Evolutionary conservation across 2,113 vertebrate genomes (phyloP).

Genomic region (Saccopteryx bilineata): DNA sequence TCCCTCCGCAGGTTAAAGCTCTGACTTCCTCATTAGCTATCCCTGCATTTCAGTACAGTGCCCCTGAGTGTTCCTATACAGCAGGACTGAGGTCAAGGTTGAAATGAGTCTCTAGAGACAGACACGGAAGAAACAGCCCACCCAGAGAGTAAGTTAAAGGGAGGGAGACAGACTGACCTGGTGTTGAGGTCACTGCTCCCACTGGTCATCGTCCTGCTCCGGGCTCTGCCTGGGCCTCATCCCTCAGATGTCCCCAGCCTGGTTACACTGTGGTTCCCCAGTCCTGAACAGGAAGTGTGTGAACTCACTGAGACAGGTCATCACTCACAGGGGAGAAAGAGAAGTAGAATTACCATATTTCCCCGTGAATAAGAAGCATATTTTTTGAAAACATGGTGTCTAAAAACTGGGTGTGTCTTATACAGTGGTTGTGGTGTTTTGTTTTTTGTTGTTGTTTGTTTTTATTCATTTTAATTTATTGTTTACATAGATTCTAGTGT

Average conservation of each 20-base stretch:
- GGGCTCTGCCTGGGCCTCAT: background rate
- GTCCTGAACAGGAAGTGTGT: constrained; percentile 23
- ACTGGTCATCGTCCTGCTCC: background rate
- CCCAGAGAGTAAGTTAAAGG: too few species aligned
- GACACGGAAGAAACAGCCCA: background rate
- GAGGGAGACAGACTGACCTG: constrained; percentile 55
- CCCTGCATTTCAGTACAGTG: accelerated
- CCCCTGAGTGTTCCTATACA: accelerated
- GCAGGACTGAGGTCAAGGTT: background rate
- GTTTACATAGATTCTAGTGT: too few species aligned
- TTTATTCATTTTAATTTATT: too few species aligned
- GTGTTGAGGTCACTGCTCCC: accelerated
- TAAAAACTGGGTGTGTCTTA: too few species aligned
- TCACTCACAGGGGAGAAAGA: too few species aligned
- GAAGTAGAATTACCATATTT: too few species aligned
- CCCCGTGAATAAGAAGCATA: too few species aligned
- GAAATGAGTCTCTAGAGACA: background rate
- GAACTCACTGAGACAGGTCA: too few species aligned
- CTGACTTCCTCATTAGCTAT: accelerated
- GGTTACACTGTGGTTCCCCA: background rate
- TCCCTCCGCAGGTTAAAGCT: background rate
- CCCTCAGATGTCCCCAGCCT: accelerated
- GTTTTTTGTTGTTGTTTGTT: too few species aligned
- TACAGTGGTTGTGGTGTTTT: too few species aligned
- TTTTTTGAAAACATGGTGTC: too few species aligned